A percentile compares a stretch with the other conserved stretches of the same genome.
These are phyloP conservation scores for Mastigias papua DNA, from an alignment of 30 jellyfish, hydroid and myxozoan genomes.

Conservation along the genomic window DNA sequence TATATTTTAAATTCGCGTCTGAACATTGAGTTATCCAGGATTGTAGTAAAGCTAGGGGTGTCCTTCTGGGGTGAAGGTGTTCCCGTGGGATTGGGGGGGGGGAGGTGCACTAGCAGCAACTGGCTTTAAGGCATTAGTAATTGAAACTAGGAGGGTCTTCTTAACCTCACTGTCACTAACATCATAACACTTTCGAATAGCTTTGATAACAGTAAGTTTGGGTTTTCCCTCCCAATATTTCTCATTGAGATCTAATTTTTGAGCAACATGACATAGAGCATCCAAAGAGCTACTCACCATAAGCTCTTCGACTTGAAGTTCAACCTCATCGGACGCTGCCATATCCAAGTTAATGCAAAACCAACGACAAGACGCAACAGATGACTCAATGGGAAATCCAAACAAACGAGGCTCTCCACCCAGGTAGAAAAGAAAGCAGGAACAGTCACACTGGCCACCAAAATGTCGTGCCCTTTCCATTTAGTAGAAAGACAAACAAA, in stretches of 20 bases:
- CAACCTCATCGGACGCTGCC: too few relatives aligned
- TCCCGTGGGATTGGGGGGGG: not conserved
- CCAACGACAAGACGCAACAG: too few relatives aligned
- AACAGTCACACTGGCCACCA: too few relatives aligned
- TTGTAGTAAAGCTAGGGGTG: not conserved
- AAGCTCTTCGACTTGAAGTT: too few relatives aligned
- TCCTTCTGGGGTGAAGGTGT: constrained; percentile 9
- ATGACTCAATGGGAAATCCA: too few relatives aligned
- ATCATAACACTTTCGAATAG: constrained; percentile 39
- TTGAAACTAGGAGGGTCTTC: constrained; percentile 18
- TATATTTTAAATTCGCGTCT: constrained; percentile 52
- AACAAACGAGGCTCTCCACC: too few relatives aligned
- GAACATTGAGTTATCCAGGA: constrained; percentile 10
- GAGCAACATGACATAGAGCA: constrained; percentile 3
- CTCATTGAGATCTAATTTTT: constrained; percentile 22
- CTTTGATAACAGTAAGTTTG: constrained; percentile 27
- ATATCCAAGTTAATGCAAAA: too few relatives aligned
- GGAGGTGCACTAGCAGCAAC: not conserved
- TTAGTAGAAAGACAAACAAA: too few relatives aligned
- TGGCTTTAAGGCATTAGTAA: not conserved
- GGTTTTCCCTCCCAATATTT: constrained; percentile 35
- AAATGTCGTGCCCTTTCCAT: too few relatives aligned
- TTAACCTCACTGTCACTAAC: constrained; percentile 18
- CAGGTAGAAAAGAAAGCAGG: too few relatives aligned
- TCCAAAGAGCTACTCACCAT: constrained; percentile 51